Evolutionary conservation across 2,113 vertebrate species (phyloP).

Genomic region (Ariopsis seemanni): DNA sequence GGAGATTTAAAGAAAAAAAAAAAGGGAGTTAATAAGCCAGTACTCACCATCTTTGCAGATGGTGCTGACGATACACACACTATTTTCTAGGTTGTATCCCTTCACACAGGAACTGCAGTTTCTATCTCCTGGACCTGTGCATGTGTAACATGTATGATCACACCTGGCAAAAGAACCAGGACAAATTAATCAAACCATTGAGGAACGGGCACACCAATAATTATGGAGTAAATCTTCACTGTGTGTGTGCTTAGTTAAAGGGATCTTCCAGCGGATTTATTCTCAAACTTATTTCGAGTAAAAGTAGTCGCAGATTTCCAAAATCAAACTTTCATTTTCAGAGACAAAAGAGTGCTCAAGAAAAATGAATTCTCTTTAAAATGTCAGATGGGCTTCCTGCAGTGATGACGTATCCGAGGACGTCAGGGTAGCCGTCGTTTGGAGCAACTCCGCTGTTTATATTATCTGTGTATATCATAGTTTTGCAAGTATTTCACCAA

Average conservation of each 20-base stretch:
- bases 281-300: too few species aligned
- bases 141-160: constrained; percentile 87
- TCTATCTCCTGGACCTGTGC: constrained; percentile 86
- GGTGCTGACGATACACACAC: constrained; percentile 87
- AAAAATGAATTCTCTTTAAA: too few species aligned
- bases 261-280: too few species aligned
- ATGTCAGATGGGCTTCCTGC: too few species aligned
- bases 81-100: constrained; percentile 90
- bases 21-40: constrained; percentile 4
- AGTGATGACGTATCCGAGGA: too few species aligned
- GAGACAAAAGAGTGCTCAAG: too few species aligned
- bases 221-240: background rate
- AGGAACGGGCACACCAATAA: background rate
- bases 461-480: too few species aligned
- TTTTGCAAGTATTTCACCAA: too few species aligned
- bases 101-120: constrained; percentile 92
- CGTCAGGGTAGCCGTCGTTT: too few species aligned
- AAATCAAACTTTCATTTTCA: too few species aligned
- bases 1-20: background rate
- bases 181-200: background rate
- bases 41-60: constrained; percentile 99
- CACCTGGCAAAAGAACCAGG: constrained; percentile 73
- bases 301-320: too few species aligned
- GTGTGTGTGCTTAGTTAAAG: background rate
- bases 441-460: too few species aligned